Conservation (phyloP, 2,888 invertebrate species). For the Heterodera filipjevi region DNA sequence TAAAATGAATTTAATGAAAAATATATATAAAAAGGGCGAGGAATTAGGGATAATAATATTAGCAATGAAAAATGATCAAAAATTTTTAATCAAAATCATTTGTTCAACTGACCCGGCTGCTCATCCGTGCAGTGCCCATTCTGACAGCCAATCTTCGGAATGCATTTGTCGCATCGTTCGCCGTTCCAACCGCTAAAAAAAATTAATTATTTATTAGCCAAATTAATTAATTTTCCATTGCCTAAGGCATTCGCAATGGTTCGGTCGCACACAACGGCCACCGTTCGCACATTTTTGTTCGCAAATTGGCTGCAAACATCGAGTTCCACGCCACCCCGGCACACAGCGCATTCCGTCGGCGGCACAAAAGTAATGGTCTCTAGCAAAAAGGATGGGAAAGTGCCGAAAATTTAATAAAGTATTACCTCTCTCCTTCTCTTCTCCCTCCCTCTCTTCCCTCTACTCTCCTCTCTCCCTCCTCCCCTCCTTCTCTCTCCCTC, state of each 20-base stretch:
- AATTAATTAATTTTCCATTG: too few species aligned
- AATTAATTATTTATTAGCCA: neutral
- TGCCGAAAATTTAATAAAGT: too few species aligned
- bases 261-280: conserved; percentile 47
- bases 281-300: conserved; percentile 39
- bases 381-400: conserved; percentile 27
- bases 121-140: conserved; percentile 31
- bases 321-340: conserved; percentile 45
- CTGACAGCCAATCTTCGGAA: conserved; percentile 34
- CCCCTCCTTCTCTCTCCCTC: too few species aligned
- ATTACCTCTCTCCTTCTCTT: too few species aligned
- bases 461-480: too few species aligned
- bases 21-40: too few species aligned
- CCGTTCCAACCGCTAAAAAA: conserved; percentile 35
- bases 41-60: neutral
- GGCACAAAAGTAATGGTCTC: conserved; percentile 36
- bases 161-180: conserved; percentile 31
- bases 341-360: conserved; percentile 30
- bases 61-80: too few species aligned
- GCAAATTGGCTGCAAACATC: conserved; percentile 49
- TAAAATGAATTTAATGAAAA: too few species aligned
- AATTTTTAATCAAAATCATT: too few species aligned
- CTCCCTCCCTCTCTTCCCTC: too few species aligned
- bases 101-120: neutral
- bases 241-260: conserved; percentile 38